Base-by-base conservation (phyloP, 2,797 vertebrate species). In the Trachurus trachurus region DNA sequence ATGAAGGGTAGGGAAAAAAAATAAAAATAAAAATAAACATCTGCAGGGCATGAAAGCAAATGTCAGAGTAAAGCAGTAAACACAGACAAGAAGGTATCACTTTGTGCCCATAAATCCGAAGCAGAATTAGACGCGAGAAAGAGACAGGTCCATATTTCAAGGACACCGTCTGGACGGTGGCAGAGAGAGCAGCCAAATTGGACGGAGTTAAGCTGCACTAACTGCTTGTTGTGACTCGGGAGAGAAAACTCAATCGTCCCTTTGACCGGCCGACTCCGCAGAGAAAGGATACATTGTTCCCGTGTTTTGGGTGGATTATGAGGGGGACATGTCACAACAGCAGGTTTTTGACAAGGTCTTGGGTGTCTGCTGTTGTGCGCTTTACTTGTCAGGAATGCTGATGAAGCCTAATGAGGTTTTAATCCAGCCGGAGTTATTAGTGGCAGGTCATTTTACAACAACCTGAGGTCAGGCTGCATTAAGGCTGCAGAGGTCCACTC, bases 301-400 rank as follows among this genome's bases (percentile, higher is more conserved):
- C 69, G 68, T 93, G 89, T 93, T 92, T 92, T 89, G 90, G 86
- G 79, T 85, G 84, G 92, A 94, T 94, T 92, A 91, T 85, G 84
- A 82, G 73, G 54, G 61, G 61, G 88, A 93, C 91, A 92, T 95
- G 95, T 97, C 96, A 96, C 94, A 96, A 96, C 90, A 93, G 90
- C 90, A 90, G 94, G 87, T 86, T 74, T 90, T 87, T 92, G 94
- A 91, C 89, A 71, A 84, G 92, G 92, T 92, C 70, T 22, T 68
- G 78, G 93, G 26, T 93, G 94, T 93, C 90, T 65, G 88, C 95
- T 94, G 93, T 93, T 94, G 86, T 88, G 86, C 85, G 90, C 91
- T 83, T 94, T 90, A 91, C 87, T 89, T 89, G 93, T 78, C 72
- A 90, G 87, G 87, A 81, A 94, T 95, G 89, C 88, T 92, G 85